Evolutionary conservation across 1,140 invertebrate species (phyloP).

Genomic region (Colletes gigas): DNA sequence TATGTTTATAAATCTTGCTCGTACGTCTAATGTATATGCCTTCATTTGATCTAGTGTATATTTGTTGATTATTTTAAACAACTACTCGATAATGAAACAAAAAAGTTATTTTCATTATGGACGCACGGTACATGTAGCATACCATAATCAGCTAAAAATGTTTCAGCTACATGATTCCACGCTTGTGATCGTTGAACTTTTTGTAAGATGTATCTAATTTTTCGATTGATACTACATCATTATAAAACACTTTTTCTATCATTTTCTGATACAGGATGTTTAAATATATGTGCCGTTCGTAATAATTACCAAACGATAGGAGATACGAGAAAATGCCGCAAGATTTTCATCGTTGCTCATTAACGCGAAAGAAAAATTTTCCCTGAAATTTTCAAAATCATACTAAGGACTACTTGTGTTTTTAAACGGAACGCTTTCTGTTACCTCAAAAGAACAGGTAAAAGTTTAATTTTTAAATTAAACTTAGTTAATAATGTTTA

Average conservation of each 20-base stretch:
- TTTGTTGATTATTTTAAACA: not conserved
- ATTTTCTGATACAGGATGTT: not conserved
- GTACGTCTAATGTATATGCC: not conserved
- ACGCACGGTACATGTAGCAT: not conserved
- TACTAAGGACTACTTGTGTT: no score
- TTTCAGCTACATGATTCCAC: conserved; percentile 2
- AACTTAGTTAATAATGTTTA: no score
- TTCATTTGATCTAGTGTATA: not conserved
- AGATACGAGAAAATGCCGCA: no score
- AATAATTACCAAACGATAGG: no score
- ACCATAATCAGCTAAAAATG: conserved; percentile 11
- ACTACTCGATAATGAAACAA: not conserved
- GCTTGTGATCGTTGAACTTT: not conserved
- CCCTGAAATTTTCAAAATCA: no score
- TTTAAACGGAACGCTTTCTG: no score
- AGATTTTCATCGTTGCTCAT: no score
- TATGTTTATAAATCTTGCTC: not conserved
- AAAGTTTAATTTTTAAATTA: no score
- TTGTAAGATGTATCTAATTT: not conserved
- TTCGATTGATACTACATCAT: conserved; percentile 31
- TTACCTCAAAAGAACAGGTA: no score
- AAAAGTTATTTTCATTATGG: not conserved
- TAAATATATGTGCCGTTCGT: no score
- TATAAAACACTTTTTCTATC: conserved; percentile 39
- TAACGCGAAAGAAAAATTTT: no score